Evolutionary conservation across 2,797 vertebrate species (phyloP).

Genomic region (Onychomys arenicola): DNA sequence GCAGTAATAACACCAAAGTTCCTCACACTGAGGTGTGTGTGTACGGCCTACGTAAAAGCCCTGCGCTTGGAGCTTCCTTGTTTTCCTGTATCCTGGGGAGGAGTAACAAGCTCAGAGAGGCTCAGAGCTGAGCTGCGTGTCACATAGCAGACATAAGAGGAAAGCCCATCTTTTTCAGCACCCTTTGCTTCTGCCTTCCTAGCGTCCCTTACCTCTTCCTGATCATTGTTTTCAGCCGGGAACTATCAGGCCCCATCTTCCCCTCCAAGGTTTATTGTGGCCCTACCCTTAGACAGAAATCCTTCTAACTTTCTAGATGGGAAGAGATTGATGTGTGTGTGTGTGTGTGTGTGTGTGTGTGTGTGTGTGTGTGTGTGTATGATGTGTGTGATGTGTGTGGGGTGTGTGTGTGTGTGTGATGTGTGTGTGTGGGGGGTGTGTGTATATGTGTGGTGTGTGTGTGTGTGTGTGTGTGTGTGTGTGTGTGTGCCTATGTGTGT

Average conservation of each 20-base stretch:
- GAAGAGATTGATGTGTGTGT: not conserved
- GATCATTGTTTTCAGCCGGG: not conserved
- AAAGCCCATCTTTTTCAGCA: not conserved
- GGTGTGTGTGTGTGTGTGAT: not conserved
- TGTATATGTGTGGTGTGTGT: not conserved
- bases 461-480: not conserved
- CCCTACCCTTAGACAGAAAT: constrained; percentile 2
- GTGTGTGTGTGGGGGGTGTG: no score
- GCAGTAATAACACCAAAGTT: not conserved
- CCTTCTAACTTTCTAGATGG: not conserved
- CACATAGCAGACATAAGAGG: not conserved
- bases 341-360: not conserved
- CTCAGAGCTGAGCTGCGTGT: not conserved
- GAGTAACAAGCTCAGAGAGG: not conserved
- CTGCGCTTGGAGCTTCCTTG: not conserved
- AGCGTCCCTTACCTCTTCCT: not conserved
- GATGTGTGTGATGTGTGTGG: constrained; percentile 2
- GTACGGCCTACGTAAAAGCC: not conserved
- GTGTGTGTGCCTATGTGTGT: no score
- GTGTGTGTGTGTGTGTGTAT: not conserved
- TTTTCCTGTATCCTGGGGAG: not conserved
- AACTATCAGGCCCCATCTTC: not conserved
- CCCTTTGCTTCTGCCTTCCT: no score
- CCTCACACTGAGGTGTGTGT: not conserved
- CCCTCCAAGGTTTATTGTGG: not conserved